Conservation (phyloP, 2,797 vertebrate species). For the Takifugu ocellatus region DNA sequence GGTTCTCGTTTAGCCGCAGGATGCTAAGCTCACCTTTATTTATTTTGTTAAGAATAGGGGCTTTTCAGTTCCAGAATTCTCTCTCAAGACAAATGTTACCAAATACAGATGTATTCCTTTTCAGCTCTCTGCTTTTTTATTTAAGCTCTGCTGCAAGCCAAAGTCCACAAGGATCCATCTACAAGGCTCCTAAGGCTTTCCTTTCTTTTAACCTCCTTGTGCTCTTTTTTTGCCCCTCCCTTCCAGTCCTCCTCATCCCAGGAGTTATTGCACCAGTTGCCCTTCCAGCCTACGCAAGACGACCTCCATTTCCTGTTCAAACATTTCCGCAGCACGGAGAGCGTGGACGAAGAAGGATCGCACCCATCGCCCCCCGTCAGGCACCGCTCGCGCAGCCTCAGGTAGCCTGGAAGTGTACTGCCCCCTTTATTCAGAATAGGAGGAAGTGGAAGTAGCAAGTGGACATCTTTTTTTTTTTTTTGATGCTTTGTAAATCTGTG, state of each 20-base stretch:
- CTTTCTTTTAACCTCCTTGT: neutral
- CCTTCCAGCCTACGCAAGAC: constrained; percentile 89
- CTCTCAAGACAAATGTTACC: constrained; percentile 9
- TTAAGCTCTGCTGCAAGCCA: neutral
- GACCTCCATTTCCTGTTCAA: constrained; percentile 92
- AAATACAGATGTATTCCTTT: constrained; percentile 9
- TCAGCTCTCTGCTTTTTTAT: no score
- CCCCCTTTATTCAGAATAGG: neutral
- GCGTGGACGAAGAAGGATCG: constrained; percentile 80
- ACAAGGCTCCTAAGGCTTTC: no score
- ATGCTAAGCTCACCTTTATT: constrained; percentile 11
- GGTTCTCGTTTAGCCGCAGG: no score
- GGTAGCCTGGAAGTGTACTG: constrained; percentile 62
- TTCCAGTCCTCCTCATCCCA: constrained; percentile 89
- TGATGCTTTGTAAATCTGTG: neutral
- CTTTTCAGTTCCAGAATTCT: constrained; percentile 12
- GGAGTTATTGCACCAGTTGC: constrained; percentile 90
- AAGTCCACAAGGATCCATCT: no score
- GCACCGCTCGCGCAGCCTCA: constrained; percentile 87
- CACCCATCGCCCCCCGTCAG: constrained; percentile 75
- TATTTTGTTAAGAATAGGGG: constrained; percentile 7
- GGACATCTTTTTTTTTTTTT: neutral
- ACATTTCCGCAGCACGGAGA: constrained; percentile 90
- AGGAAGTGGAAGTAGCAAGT: no score
- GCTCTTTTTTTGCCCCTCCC: neutral